Percentiles rank a stretch among this genome's conserved stretches.
Evolutionary conservation across 2,888 invertebrate species (phyloP).

Genomic region (Gortyna flavago): DNA sequence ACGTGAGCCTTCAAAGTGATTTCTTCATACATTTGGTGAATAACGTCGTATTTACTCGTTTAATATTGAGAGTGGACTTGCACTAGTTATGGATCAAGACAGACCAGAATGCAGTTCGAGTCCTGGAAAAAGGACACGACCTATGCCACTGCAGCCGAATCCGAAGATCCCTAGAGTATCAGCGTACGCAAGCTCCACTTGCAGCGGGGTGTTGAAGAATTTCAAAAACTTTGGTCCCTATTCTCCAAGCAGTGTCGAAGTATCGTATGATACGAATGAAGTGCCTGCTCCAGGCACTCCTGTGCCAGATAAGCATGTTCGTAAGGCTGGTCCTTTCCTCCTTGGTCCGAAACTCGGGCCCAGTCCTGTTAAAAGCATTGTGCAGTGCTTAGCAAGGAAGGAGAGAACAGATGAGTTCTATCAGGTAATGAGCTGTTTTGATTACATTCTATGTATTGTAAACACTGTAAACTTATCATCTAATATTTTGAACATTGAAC

Average conservation of each 20-base stretch:
- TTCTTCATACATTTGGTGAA: constrained; percentile 15
- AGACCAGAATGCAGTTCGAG: constrained; percentile 82
- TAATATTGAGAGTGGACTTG: constrained; percentile 35
- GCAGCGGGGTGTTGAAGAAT: constrained; percentile 79
- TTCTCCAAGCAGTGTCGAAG: constrained; percentile 75
- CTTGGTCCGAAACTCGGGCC: constrained; percentile 93
- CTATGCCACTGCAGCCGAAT: constrained; percentile 84
- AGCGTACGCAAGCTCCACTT: constrained; percentile 79
- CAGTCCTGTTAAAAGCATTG: constrained; percentile 94
- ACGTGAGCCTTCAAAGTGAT: constrained; percentile 34
- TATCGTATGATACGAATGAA: constrained; percentile 79
- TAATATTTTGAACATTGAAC: constrained; percentile 6
- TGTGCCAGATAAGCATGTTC: constrained; percentile 88
- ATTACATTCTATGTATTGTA: constrained; percentile 24
- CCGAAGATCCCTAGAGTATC: constrained; percentile 83
- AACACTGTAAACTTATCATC: constrained; percentile 14
- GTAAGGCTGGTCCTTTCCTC: constrained; percentile 92
- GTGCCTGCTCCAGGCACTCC: constrained; percentile 88
- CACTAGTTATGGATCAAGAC: constrained; percentile 84
- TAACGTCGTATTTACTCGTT: constrained; percentile 28
- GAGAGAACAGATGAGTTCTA: constrained; percentile 93
- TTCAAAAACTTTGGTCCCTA: constrained; percentile 77
- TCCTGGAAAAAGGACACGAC: constrained; percentile 87
- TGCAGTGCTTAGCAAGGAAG: constrained; percentile 93
- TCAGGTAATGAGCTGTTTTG: constrained; percentile 80